These are phyloP conservation scores for Corella eumyota DNA, from an alignment of 23 tunicate species.

Conservation along the genomic window DNA sequence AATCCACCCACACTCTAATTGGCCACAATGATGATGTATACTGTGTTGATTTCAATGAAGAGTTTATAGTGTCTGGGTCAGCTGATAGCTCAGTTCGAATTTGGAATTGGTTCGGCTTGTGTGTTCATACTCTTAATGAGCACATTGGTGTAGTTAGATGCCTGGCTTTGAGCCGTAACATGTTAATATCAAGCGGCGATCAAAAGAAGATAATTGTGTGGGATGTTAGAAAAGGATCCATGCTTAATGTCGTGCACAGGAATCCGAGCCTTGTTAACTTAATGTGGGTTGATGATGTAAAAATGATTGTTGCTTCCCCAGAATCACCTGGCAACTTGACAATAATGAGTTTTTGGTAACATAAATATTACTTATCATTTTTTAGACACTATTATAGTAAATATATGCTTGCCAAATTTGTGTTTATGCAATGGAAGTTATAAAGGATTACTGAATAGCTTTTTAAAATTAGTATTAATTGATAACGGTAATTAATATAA, in stretches of 20 bases:
- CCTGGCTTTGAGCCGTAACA: constrained; percentile 39
- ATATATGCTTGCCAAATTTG: background rate
- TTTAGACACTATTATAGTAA: no score
- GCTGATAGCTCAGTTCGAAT: constrained; percentile 78
- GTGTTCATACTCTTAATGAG: constrained; percentile 36
- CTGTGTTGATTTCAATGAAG: constrained; percentile 72
- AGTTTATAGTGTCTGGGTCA: constrained; percentile 79
- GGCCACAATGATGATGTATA: constrained; percentile 91
- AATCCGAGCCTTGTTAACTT: constrained; percentile 70
- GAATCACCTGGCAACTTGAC: constrained; percentile 79
- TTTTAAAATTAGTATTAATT: background rate
- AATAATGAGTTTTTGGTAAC: constrained; percentile 64
- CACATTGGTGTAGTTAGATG: constrained; percentile 89
- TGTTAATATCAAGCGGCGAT: constrained; percentile 62
- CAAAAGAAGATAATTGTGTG: constrained; percentile 83
- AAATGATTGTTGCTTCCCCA: constrained; percentile 56
- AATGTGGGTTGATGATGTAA: constrained; percentile 55
- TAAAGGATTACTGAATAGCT: background rate
- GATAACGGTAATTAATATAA: no score
- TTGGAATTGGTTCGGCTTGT: constrained; percentile 79
- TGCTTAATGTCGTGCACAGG: constrained; percentile 66
- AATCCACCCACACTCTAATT: constrained; percentile 43
- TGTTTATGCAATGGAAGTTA: background rate
- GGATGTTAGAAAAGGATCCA: constrained; percentile 51
- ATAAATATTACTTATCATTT: background rate